Evolutionary conservation across 2,113 vertebrate species (phyloP).

Genomic region (Pelmatolapia mariae): DNA sequence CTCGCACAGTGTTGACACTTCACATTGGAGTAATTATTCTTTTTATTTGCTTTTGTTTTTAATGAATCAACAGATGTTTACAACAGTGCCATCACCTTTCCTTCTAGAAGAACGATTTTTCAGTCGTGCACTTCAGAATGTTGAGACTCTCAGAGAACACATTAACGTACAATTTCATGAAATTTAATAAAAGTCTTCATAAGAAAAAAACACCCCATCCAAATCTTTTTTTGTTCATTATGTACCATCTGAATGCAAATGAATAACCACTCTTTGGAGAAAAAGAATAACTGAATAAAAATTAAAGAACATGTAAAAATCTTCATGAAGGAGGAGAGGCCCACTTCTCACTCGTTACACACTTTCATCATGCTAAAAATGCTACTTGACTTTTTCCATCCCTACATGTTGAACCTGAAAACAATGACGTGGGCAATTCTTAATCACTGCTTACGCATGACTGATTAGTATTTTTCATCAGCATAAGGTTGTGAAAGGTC

Average conservation of each 20-base stretch:
- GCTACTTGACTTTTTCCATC: conserved; percentile 13
- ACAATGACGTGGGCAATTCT: neutral
- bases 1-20: neutral
- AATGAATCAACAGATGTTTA: neutral
- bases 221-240: neutral
- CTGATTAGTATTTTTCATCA: conserved; percentile 36
- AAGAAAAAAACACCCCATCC: neutral
- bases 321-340: neutral
- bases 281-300: neutral
- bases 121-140: neutral
- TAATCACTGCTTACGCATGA: neutral
- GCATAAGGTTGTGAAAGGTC: conserved; percentile 1
- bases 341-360: neutral
- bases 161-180: neutral
- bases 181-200: neutral
- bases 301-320: neutral
- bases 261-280: neutral
- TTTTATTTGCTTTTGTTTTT: neutral
- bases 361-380: neutral
- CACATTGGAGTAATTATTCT: neutral
- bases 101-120: neutral
- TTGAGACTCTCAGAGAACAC: neutral
- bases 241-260: neutral
- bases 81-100: neutral
- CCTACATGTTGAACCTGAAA: neutral